Base-by-base conservation (phyloP, 2,113 vertebrate species). In the Catharus minimus region DNA sequence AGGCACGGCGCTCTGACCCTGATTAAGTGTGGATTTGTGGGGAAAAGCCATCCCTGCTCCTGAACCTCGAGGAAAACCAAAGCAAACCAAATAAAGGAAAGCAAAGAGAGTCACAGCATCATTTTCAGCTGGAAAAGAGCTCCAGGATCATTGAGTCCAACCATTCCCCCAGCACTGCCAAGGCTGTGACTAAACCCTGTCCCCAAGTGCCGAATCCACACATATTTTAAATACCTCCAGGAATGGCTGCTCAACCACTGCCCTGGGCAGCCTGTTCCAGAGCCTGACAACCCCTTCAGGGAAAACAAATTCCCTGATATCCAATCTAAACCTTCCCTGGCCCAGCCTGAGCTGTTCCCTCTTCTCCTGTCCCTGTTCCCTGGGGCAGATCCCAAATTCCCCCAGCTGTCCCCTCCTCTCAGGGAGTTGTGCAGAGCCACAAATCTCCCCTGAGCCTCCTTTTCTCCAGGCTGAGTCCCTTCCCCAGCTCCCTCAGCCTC, bases 41-140 rank as follows among this genome's bases (percentile, higher is more conserved):
- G 24, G 22, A 57, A 50, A 50, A 74, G 36, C 72, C 67, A 22
- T 46, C 67, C 88, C 75, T 50, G 3, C 8, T n/a, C 14, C 57
- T 75, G 55, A 81, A 43, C 52, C 79, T 83, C 82, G 43, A 77
- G 72, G 82, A 94, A 95, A 95, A 93, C 68, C 72, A 90, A 58
- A 69, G 50, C 64, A 49, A 92, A 91, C 47, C n/a, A 78, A 95
- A 79, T 2, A 56, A 79, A 88, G 77, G 19, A 79, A 46, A 75
- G 56, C 27, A 64, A 24, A 81, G 66, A 44, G 26, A 82, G 12
- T 19, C 62, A 26, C 17, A 20, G 55, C 15, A 52, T 52, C 36
- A 0, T 69, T 65, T 55, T 58, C 71, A 26, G 17, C 24, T 83
- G 52, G 66, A 89, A 57, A 60, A 32, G 50, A 21, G 28, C 53